These are phyloP conservation scores for Australoheros facetus DNA, from an alignment of 2,797 vertebrate species.

Conservation along the genomic window DNA sequence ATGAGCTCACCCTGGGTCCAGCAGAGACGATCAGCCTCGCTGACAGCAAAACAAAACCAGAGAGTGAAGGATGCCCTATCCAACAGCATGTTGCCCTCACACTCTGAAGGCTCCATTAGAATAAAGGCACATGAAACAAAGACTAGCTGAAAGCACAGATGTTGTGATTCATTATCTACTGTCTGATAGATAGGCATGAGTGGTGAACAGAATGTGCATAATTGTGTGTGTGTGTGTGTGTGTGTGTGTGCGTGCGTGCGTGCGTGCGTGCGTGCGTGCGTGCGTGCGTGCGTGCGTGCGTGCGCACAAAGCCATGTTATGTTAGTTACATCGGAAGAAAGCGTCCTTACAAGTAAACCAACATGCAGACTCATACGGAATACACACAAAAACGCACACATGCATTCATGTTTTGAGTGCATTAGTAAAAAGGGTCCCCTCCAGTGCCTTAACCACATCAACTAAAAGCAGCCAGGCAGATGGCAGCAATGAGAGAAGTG, in stretches of 20 bases:
- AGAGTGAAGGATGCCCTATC: conserved; percentile 74
- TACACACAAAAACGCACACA: conserved; percentile 42
- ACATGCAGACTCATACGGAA: conserved; percentile 27
- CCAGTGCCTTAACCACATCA: conserved; percentile 75
- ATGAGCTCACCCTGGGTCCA: conserved; percentile 70
- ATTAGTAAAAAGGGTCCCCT: conserved; percentile 73
- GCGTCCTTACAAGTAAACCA: conserved; percentile 30
- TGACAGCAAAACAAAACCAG: conserved; percentile 75
- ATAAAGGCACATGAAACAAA: conserved; percentile 78
- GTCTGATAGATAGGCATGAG: conserved; percentile 62
- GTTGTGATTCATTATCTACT: conserved; percentile 72
- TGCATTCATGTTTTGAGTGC: conserved; percentile 61
- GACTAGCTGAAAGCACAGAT: conserved; percentile 71
- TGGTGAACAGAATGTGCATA: conserved; percentile 45
- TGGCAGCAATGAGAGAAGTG: conserved; percentile 81
- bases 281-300: conserved; percentile 38
- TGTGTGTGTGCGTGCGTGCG: conserved; percentile 37
- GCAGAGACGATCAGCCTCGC: conserved; percentile 64
- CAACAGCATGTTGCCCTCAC: conserved; percentile 71
- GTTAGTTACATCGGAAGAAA: conserved; percentile 57
- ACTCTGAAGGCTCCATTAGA: conserved; percentile 72
- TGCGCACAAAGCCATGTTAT: conserved; percentile 33
- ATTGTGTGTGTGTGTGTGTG: conserved; percentile 40
- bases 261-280: conserved; percentile 34
- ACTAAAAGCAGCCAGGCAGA: conserved; percentile 82